phyloP scores from a whole-genome alignment of 2,113 vertebrate genomes.

The Cariama cristata region DNA sequence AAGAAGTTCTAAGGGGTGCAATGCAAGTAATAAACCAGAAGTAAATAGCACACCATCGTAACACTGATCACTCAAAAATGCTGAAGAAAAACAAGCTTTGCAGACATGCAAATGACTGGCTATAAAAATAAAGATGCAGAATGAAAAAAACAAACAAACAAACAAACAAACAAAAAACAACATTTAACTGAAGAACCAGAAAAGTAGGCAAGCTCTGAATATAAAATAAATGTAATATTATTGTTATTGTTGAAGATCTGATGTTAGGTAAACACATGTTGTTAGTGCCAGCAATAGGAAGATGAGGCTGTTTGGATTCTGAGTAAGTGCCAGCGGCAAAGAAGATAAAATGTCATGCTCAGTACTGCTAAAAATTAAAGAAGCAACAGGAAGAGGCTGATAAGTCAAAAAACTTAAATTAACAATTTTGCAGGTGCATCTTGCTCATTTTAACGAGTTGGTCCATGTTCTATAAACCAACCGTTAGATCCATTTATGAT shows the following conservation, averaged over 20 bases:
- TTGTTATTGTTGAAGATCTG: neutral
- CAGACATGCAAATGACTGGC: neutral
- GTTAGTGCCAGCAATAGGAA: neutral
- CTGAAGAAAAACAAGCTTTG: neutral
- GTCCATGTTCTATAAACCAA: neutral
- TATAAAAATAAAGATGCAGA: neutral
- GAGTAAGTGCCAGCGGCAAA: neutral
- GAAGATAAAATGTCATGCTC: neutral
- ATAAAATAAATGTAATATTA: neutral
- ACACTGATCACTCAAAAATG: neutral
- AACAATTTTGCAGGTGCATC: neutral
- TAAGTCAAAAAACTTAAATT: neutral
- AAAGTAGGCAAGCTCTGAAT: neutral
- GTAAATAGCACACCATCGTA: neutral
- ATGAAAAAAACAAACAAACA: neutral
- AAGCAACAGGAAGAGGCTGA: neutral
- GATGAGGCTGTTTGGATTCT: neutral
- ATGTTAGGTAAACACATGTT: neutral
- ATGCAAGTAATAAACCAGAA: neutral
- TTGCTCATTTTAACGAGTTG: neutral
- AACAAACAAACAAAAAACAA: neutral
- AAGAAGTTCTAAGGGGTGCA: neutral
- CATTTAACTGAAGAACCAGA: neutral
- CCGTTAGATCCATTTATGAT: neutral
- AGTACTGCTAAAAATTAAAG: neutral